Evolutionary conservation across 2,888 invertebrate genomes (phyloP).

Genomic region (Toxonevra muliebris): DNA sequence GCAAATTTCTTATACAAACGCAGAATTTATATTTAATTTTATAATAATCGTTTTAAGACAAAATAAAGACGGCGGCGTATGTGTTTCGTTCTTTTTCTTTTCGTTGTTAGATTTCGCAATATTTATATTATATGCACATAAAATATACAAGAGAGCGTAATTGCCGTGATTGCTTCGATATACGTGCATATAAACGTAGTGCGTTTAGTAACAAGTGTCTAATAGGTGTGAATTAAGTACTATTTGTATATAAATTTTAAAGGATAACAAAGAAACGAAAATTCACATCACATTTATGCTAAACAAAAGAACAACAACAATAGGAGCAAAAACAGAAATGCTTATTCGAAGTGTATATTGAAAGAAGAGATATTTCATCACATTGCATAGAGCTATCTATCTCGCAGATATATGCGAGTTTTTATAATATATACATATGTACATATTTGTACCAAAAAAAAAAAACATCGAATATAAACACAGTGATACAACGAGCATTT

Average conservation of each 20-base stretch:
- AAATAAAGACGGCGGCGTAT: background rate
- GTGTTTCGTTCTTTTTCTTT: constrained; percentile 7
- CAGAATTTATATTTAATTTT: constrained; percentile 5
- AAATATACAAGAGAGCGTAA: too few relatives aligned
- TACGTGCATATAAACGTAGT: too few relatives aligned
- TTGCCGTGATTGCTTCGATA: too few relatives aligned
- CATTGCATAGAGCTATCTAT: background rate
- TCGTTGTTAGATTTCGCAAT: background rate
- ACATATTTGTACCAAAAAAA: background rate
- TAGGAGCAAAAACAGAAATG: constrained; percentile 14
- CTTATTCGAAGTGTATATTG: background rate
- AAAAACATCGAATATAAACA: too few relatives aligned
- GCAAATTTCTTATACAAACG: constrained; percentile 19
- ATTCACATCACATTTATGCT: too few relatives aligned
- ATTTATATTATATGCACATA: too few relatives aligned
- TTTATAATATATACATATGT: background rate
- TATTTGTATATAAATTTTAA: too few relatives aligned
- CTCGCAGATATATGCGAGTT: background rate
- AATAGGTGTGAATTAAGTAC: too few relatives aligned
- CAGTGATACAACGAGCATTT: too few relatives aligned
- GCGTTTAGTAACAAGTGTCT: too few relatives aligned
- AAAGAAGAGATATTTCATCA: background rate
- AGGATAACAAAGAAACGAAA: too few relatives aligned
- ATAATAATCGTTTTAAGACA: background rate
- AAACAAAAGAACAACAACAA: constrained; percentile 20